Conservation (phyloP, 2,113 vertebrate genomes). For the Helogale parvula region DNA sequence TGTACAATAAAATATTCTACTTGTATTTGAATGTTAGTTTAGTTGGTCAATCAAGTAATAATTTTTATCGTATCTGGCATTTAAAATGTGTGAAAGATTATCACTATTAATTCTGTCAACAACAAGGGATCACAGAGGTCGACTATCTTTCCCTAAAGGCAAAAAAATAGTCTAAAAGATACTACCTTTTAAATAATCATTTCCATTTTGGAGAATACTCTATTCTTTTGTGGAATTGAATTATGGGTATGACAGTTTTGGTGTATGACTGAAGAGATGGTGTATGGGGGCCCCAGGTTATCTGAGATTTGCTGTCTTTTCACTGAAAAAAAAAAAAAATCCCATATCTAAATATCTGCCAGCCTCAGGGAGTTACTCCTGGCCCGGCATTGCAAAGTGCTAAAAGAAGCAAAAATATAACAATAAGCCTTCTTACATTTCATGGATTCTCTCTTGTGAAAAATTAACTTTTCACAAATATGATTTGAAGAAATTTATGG, state of each 20-base stretch:
- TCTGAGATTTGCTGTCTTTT: background rate
- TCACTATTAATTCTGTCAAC: background rate
- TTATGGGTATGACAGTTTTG: background rate
- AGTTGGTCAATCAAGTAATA: background rate
- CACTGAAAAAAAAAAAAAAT: background rate
- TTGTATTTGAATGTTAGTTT: slow-evolving; percentile 9
- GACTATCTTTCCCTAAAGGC: background rate
- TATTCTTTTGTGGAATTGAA: background rate
- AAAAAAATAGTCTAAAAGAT: background rate
- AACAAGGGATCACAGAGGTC: background rate
- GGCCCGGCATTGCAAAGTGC: background rate
- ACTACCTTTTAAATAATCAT: background rate
- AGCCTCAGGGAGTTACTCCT: background rate
- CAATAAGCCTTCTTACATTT: background rate
- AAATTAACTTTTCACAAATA: background rate
- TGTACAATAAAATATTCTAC: background rate
- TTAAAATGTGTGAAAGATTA: background rate
- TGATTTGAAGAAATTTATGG: background rate
- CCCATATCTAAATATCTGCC: background rate
- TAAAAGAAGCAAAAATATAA: background rate
- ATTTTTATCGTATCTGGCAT: background rate
- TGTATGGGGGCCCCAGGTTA: background rate
- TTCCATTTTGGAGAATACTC: background rate
- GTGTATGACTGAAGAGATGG: background rate
- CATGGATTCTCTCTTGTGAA: background rate